These are phyloP conservation scores for Lasius platythorax DNA, from an alignment of 2,888 invertebrate species.

Conservation along the genomic window DNA sequence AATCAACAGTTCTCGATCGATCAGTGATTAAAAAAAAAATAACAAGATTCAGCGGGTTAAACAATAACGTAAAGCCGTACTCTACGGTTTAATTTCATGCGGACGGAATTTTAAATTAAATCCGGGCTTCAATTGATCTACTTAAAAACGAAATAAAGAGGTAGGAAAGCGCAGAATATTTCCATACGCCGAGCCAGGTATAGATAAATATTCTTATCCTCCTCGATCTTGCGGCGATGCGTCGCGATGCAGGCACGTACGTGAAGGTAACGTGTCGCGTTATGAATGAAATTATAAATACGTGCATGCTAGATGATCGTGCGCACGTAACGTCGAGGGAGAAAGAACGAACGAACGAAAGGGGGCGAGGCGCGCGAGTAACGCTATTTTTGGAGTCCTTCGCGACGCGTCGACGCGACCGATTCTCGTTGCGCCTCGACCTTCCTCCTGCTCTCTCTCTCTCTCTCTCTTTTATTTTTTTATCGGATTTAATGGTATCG, in stretches of 20 bases:
- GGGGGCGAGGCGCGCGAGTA: conserved; percentile 37
- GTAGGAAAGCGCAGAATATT: neutral
- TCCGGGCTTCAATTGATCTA: neutral
- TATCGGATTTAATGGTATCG: neutral
- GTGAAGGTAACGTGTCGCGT: conserved; percentile 70
- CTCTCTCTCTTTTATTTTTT: conserved; percentile 6
- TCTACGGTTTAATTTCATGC: neutral
- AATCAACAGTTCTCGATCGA: neutral
- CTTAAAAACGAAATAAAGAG: neutral
- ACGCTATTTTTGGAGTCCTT: conserved; percentile 68
- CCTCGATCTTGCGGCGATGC: neutral
- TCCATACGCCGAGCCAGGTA: neutral
- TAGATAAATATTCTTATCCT: neutral
- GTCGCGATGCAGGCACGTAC: conserved; percentile 27
- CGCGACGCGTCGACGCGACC: neutral
- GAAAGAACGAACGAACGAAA: conserved; percentile 36
- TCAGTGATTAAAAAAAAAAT: neutral
- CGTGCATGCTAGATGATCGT: conserved; percentile 68
- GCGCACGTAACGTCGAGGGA: conserved; percentile 65
- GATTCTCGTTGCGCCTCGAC: conserved; percentile 45
- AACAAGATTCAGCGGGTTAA: neutral
- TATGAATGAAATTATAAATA: conserved; percentile 79
- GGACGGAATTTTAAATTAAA: neutral
- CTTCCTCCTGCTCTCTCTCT: neutral
- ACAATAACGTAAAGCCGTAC: neutral